phyloP scores from a whole-genome alignment of 2,888 invertebrate genomes.

The Adineta ricciae region DNA sequence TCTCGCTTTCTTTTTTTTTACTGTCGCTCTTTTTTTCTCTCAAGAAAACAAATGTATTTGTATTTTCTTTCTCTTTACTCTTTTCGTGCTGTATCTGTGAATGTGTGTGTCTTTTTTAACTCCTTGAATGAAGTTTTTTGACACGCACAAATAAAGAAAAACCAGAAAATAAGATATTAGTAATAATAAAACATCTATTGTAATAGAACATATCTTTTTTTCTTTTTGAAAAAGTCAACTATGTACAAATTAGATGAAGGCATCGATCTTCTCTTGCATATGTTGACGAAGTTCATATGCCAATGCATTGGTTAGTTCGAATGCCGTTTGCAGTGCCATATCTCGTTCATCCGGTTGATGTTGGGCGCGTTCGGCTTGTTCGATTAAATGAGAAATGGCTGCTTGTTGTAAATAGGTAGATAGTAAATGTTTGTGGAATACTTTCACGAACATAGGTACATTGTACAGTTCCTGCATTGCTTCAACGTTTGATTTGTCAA shows the following conservation, averaged over 20 bases:
- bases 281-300: background rate
- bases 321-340: background rate
- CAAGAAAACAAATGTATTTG: background rate
- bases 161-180: background rate
- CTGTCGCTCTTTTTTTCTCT: background rate
- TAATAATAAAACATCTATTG: background rate
- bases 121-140: conserved; percentile 9
- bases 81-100: background rate
- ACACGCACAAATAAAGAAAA: background rate
- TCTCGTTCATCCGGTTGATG: background rate
- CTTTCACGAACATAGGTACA: background rate
- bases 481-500: background rate
- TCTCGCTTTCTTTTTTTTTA: background rate
- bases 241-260: too few species aligned
- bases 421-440: background rate
- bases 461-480: background rate
- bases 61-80: background rate
- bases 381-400: background rate
- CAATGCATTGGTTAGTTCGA: background rate
- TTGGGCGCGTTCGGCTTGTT: background rate
- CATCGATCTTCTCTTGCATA: background rate
- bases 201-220: too few species aligned
- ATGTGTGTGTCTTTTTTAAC: background rate
- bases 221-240: too few species aligned
- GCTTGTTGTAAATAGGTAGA: background rate